Percentiles rank a stretch among this genome's conserved stretches.
phyloP scores from a whole-genome alignment of 2,888 invertebrate genomes.

The Danaus chrysippus region DNA sequence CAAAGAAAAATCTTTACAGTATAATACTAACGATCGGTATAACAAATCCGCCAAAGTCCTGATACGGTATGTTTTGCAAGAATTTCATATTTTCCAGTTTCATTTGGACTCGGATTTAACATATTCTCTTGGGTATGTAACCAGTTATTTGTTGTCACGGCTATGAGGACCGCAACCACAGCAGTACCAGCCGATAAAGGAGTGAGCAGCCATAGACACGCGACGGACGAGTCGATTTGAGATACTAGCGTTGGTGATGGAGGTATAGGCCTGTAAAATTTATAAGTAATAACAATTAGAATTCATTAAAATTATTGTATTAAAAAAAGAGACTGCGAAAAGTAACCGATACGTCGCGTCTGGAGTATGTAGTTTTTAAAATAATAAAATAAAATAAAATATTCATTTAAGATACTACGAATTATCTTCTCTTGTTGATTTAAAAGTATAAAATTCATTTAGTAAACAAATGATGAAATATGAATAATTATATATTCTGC shows the following conservation, averaged over 20 bases:
- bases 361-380: no score
- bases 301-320: no score
- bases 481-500: no score
- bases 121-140: conserved; percentile 92
- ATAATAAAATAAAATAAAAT: no score
- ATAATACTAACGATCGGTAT: conserved; percentile 85
- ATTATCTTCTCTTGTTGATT: no score
- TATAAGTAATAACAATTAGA: neutral
- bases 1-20: neutral
- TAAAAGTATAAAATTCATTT: no score
- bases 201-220: conserved; percentile 81
- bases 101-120: conserved; percentile 87
- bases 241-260: conserved; percentile 70
- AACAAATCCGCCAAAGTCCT: conserved; percentile 90
- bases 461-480: no score
- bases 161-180: conserved; percentile 84
- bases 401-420: no score
- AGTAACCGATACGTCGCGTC: no score
- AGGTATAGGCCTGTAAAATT: conserved; percentile 63
- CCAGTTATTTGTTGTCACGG: conserved; percentile 91
- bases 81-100: conserved; percentile 84
- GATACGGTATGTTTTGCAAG: conserved; percentile 87
- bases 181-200: conserved; percentile 85
- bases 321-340: no score
- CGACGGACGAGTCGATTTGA: conserved; percentile 79